These are phyloP conservation scores for Zygaena filipendulae DNA, from an alignment of 2,888 invertebrate species.

Conservation along the genomic window DNA sequence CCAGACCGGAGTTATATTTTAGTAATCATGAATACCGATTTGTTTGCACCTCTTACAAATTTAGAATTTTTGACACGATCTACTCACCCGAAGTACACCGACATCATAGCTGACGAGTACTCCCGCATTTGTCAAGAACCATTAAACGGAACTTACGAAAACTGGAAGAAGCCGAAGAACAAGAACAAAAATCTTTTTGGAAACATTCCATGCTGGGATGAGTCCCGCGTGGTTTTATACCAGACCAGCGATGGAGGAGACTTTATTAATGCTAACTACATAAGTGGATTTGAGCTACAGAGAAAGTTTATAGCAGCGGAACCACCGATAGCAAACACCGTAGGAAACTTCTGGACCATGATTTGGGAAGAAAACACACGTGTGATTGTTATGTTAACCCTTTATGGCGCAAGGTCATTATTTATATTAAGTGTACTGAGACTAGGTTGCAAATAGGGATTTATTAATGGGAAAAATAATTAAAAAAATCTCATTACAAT, in stretches of 20 bases:
- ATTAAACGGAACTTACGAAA: background rate
- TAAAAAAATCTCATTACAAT: background rate
- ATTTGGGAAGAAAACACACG: slow-evolving; percentile 7
- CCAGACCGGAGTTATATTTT: slow-evolving; percentile 1
- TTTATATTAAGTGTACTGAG: background rate
- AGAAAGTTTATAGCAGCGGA: slow-evolving; percentile 5
- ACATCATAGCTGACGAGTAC: slow-evolving; percentile 1
- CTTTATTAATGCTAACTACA: background rate
- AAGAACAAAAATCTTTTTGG: slow-evolving; percentile 1
- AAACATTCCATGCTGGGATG: slow-evolving; percentile 1
- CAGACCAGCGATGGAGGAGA: slow-evolving; percentile 1
- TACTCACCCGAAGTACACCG: background rate
- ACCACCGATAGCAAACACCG: slow-evolving; percentile 1
- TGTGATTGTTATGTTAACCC: slow-evolving; percentile 5
- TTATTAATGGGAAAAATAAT: background rate
- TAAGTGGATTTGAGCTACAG: slow-evolving; percentile 1
- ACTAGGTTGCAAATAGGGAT: background rate
- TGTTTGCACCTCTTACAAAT: background rate
- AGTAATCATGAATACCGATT: too few relatives aligned
- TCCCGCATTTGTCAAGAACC: background rate
- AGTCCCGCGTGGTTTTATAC: background rate
- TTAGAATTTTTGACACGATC: background rate
- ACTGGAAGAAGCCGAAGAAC: background rate
- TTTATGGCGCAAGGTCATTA: background rate
- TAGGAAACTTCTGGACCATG: slow-evolving; percentile 6